Conservation (phyloP, 2,888 invertebrate species). For the Clitarchus hookeri region DNA sequence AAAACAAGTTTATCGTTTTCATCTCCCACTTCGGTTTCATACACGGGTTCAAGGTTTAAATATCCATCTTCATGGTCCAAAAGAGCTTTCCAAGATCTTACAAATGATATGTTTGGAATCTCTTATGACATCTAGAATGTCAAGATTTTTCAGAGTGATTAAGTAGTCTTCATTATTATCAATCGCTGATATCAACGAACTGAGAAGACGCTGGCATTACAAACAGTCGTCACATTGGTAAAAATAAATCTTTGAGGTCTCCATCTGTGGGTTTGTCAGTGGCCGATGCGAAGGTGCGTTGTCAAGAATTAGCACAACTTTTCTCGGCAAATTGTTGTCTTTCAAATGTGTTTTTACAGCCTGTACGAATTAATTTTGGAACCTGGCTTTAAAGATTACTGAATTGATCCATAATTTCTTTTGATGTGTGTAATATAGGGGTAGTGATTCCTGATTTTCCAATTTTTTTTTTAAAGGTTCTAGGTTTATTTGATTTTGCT, state of each 20-base stretch:
- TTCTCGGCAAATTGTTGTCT: slow-evolving; percentile 31
- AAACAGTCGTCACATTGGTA: slow-evolving; percentile 20
- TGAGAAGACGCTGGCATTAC: slow-evolving; percentile 26
- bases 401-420: slow-evolving; percentile 27
- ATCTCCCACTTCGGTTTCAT: too few relatives aligned
- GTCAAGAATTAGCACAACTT: too few relatives aligned
- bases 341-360: slow-evolving; percentile 23
- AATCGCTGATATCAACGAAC: too few relatives aligned
- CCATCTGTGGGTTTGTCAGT: slow-evolving; percentile 29
- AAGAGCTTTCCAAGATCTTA: neutral
- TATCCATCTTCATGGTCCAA: slow-evolving; percentile 27
- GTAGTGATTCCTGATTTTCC: too few relatives aligned
- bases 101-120: neutral
- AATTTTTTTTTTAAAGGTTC: too few relatives aligned
- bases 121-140: slow-evolving; percentile 20
- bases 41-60: slow-evolving; percentile 15
- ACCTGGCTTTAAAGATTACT: slow-evolving; percentile 28
- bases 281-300: slow-evolving; percentile 18
- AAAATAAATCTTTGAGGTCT: slow-evolving; percentile 30
- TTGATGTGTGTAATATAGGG: slow-evolving; percentile 25
- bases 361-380: slow-evolving; percentile 32
- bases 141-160: slow-evolving; percentile 21
- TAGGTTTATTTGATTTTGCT: too few relatives aligned
- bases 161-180: slow-evolving; percentile 31
- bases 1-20: too few relatives aligned